A percentile compares a stretch with the other conserved stretches of the same genome.
phyloP scores from a whole-genome alignment of 2,113 vertebrate species.

The Grammatotria lemairii region DNA sequence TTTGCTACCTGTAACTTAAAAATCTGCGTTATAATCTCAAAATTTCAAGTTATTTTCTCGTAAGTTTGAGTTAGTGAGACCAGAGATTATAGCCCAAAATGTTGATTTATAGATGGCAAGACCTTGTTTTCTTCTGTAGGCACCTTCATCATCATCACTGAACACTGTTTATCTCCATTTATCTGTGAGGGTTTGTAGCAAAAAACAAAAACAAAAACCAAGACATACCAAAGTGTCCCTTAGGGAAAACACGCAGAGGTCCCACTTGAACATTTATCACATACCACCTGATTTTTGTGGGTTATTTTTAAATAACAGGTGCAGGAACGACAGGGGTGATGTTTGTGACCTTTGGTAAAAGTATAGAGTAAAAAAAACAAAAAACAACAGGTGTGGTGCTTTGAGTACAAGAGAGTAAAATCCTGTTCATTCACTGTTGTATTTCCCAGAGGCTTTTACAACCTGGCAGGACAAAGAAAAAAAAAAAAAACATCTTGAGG shows the following conservation, averaged over 20 bases:
- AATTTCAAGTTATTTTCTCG: not conserved
- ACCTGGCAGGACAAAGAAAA: not conserved
- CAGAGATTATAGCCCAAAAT: not conserved
- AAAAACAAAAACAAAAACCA: not conserved
- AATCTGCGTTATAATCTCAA: not conserved
- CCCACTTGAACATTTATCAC: not conserved
- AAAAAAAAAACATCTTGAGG: not conserved
- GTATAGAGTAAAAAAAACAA: not conserved
- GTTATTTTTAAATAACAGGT: not conserved
- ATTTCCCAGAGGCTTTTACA: not conserved
- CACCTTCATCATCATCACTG: not conserved
- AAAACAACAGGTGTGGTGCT: not conserved
- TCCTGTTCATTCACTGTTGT: not conserved
- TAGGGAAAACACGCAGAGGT: not conserved
- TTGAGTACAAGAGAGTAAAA: not conserved
- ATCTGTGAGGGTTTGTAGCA: not conserved
- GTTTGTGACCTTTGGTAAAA: not conserved
- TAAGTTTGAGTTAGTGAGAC: not conserved
- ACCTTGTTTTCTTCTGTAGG: not conserved
- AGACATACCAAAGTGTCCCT: not conserved
- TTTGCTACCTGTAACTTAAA: not conserved
- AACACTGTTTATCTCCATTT: not conserved
- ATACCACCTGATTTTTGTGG: not conserved
- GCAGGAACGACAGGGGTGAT: not conserved
- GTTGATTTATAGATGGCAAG: not conserved